Base-by-base conservation (phyloP, 2,113 vertebrate species). In the Dromiciops gliroides region DNA sequence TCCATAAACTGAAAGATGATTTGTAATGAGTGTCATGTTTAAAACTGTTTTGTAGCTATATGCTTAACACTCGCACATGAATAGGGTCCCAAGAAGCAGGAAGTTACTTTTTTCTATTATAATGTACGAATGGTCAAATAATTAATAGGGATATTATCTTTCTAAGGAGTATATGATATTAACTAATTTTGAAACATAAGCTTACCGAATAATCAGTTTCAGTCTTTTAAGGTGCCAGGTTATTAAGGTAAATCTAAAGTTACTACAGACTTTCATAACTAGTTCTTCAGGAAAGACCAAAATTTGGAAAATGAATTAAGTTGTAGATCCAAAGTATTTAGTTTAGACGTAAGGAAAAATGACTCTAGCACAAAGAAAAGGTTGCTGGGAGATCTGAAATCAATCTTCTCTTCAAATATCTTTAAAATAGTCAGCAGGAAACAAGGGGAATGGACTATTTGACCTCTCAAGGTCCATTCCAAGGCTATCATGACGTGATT, bases 151-250 rank as follows among this genome's bases (percentile, higher is more conserved):
- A 93, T 91, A 48, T 52, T 92, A 67, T 47, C 49, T 60, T 93
- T 97, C 96, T 67, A 48, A 95, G 89, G 97, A 96, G 93, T 48
- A 96, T 75, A 44, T 94, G 92, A 50, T 47, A 93, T 92, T 93
- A 91, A 47, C 16, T 19, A 75, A n/a, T 83, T 83, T 83, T 44
- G 67, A 83, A 83, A 83, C 49, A 4, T 94, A 97, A 94, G n/a
- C 67, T 96, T 94, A 50, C 83, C 94, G 93, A 49, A 93, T 94
- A 97, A 52, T 94, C 5, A 51, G 93, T 49, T 94, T 31, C 89
- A 53, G 51, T 93, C 75, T 83, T 47, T 44, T 90, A 93, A 95
- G 52, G 31, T 89, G 94, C 56, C 52, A 60, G 53, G 56, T 93
- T 25, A 95, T 48, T 94, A 51, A 96, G 94, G 88, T 48, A 97